These are phyloP conservation scores for Eumaeus atala DNA, from an alignment of 1,140 invertebrate genomes.

Conservation along the genomic window DNA sequence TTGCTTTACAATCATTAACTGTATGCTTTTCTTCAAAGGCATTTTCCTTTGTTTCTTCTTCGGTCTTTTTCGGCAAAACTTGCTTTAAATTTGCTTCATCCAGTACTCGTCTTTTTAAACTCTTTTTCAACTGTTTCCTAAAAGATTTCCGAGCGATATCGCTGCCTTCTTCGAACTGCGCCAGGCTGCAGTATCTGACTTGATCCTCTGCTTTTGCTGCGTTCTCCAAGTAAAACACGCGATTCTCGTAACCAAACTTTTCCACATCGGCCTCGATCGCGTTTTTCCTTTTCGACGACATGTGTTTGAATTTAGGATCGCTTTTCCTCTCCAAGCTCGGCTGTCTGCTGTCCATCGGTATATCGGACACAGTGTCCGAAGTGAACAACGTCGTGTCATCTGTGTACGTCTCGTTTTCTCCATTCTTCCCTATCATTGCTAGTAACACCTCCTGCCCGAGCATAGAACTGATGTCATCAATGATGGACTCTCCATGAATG, in stretches of 20 bases:
- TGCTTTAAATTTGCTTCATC: constrained; percentile 49
- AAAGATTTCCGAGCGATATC: constrained; percentile 86
- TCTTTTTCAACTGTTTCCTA: constrained; percentile 73
- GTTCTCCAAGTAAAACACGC: constrained; percentile 78
- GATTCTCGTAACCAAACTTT: constrained; percentile 81
- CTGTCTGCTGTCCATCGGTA: constrained; percentile 68
- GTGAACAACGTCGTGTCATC: constrained; percentile 79
- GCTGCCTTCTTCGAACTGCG: constrained; percentile 85
- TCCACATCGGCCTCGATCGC: constrained; percentile 71
- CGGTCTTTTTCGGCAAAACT: constrained; percentile 48
- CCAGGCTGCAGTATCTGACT: constrained; percentile 81
- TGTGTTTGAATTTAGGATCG: constrained; percentile 67
- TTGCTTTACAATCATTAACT: constrained; percentile 4
- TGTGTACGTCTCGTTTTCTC: constrained; percentile 79
- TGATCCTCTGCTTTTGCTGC: constrained; percentile 74
- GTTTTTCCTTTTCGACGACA: constrained; percentile 63
- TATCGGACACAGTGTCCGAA: constrained; percentile 74
- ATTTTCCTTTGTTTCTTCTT: constrained; percentile 34
- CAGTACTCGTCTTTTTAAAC: constrained; percentile 50
- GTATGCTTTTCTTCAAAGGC: constrained; percentile 25
- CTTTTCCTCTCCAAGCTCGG: constrained; percentile 65
- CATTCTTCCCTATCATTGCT: constrained; percentile 78
- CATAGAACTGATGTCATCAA: constrained; percentile 85
- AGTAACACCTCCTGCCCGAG: constrained; percentile 79
- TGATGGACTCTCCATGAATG: constrained; percentile 82